Conservation (phyloP, 2,113 vertebrate species). For the Ploceus nigricollis region DNA sequence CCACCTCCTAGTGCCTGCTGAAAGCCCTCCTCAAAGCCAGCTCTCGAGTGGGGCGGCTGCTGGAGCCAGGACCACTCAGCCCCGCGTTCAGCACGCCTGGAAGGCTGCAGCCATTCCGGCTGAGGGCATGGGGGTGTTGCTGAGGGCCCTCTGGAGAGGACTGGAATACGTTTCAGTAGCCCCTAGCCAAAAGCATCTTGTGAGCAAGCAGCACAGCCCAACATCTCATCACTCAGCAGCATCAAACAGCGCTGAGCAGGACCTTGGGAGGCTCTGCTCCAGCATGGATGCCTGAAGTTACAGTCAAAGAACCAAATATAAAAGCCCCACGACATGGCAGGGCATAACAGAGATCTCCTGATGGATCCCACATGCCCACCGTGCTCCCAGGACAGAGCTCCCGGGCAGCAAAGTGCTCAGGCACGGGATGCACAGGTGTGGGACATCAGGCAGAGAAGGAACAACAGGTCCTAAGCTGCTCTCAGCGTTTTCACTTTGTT, state of each 20-base stretch:
- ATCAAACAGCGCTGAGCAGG: background rate
- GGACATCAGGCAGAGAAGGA: background rate
- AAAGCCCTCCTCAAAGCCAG: slow-evolving; percentile 71
- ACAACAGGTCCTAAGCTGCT: background rate
- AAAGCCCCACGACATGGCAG: accelerated
- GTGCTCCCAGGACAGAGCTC: accelerated
- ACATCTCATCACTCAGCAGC: background rate
- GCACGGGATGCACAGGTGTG: accelerated
- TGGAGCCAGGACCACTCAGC: slow-evolving; percentile 79
- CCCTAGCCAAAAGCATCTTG: background rate
- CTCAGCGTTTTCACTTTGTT: background rate
- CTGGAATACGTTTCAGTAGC: background rate
- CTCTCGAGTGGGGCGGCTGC: slow-evolving; percentile 64
- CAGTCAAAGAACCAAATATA: accelerated
- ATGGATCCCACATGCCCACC: background rate
- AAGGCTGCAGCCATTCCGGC: background rate
- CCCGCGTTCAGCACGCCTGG: background rate
- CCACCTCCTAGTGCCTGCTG: slow-evolving; percentile 74
- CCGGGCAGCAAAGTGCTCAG: background rate
- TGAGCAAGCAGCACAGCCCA: background rate
- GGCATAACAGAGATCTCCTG: accelerated
- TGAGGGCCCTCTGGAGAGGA: background rate
- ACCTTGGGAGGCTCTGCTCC: background rate
- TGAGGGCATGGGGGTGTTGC: background rate
- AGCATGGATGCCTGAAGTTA: background rate